Evolutionary conservation across 2,888 invertebrate genomes (phyloP).

Genomic region (Cryptophagus acutangulus): DNA sequence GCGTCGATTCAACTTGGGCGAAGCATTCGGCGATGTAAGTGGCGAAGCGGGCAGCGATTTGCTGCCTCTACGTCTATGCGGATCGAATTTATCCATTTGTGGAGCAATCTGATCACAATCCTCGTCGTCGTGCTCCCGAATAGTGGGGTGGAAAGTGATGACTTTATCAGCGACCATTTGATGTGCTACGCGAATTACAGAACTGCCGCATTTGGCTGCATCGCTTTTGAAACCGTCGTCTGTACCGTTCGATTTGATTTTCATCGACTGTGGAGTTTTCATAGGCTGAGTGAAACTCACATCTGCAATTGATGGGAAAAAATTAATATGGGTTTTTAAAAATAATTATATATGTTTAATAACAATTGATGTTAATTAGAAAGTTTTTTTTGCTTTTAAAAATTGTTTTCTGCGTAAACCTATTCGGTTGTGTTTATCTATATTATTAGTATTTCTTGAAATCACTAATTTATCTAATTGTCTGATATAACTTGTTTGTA

Average conservation of each 20-base stretch:
- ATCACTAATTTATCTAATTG: too few species aligned
- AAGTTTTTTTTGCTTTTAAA: too few species aligned
- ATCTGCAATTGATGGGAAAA: too few species aligned
- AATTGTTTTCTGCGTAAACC: too few species aligned
- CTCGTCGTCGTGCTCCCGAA: conserved; percentile 31
- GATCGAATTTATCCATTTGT: conserved; percentile 41
- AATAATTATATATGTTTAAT: too few species aligned
- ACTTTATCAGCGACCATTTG: conserved; percentile 53
- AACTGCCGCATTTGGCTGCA: conserved; percentile 64
- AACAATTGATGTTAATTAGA: too few species aligned
- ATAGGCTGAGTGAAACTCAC: conserved; percentile 16
- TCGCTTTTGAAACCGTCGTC: conserved; percentile 69
- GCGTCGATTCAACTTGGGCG: conserved; percentile 54
- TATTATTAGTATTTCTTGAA: too few species aligned
- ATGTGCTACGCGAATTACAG: conserved; percentile 56
- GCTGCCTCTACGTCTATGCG: conserved; percentile 57
- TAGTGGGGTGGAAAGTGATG: too few species aligned
- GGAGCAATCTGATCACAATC: conserved; percentile 25
- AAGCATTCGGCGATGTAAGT: conserved; percentile 56
- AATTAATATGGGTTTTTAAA: too few species aligned
- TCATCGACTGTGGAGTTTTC: conserved; percentile 22
- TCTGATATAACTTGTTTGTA: too few species aligned
- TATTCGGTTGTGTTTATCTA: too few species aligned
- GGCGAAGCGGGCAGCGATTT: conserved; percentile 69
- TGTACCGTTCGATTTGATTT: conserved; percentile 56